Base-by-base conservation (phyloP, 2,888 invertebrate genomes). In the Thera obeliscata region DNA sequence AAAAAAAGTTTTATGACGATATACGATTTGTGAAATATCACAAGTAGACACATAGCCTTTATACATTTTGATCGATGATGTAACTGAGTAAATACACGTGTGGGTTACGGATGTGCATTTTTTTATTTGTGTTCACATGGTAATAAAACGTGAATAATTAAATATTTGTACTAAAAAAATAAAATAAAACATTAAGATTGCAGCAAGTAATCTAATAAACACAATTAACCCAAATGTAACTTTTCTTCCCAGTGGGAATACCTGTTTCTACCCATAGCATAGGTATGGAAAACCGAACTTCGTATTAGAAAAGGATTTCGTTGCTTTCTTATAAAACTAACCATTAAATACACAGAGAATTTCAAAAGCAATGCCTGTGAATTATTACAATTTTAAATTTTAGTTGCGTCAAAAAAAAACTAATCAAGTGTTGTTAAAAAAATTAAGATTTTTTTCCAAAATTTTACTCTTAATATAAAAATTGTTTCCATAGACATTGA, bases 201-300 rank as follows among this genome's bases (percentile, higher is more conserved):
- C 56, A 56, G 48, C 35, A 55, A 11, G 46, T 46, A 61, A 55
- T n/a, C 55, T 36, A 61, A 35, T 12, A 46, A 62, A 62, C 48
- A 11, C 56, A 62, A 49, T 62, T 56, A 46, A 48, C 48, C 12
- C 8, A 50, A 22, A 56, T 8, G 33, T 33, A 56, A 56, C 61
- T 62, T 62, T 63, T 56, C 49, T 33, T 11, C 33, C 41, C 49
- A 38, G 41, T 33, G 56, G 50, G 41, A 56, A 38, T 33, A 56
- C 43, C 55, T n/a, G 54, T 36, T 55, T 48, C 2, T 36, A 12
- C 35, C 48, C 56, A 22, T 12, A 7, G 12, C 56, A 22, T 12
- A 7, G 12, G 7, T 50, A 7, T 49, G 49, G 6, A 49, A n/a
- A 49, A 49, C 3, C n/a, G n/a, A 49, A 49, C 2, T 4, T 4